Evolutionary conservation across 2,113 vertebrate genomes (phyloP), one percentile per base, ranked within the genome.

Genomic region (Grus americana): DNA sequence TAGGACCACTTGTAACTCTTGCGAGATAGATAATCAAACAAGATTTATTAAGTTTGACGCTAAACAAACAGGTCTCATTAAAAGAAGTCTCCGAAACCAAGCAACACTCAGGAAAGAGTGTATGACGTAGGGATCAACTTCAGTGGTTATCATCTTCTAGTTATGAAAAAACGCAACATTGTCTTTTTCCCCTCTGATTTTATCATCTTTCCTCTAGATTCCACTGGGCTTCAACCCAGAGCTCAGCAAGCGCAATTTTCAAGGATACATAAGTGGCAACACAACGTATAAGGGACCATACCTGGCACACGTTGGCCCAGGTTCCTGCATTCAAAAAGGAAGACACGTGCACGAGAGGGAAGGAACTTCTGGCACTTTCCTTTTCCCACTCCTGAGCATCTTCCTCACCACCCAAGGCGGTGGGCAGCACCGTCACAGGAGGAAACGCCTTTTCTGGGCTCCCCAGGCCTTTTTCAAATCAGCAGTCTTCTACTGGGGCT

Each of bases 281-380:
- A 34, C 12, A 23, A 30, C 2, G 30, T 12, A 3, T 10, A 52
- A 66, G 26, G 34, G 30, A 38, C 5, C 6, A 2, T 0, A 20
- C 30, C 3, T 50, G 57, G 34, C 16, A 46, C 73, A 66, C 1
- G 2, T 18, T 40, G 24, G 22, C 36, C 38, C 38, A 11, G 14
- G 15, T 29, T 73, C 18, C 54, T 21, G 17, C 1, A 2, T 14
- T 46, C 50, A 54, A 81, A 65, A 84, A 13, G 21, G 17, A 55
- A 36, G 15, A 80, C 4, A 15, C 1, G 1, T 10, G 21, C 57
- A 54, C 0, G 0, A 57, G 52, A 65, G 8, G 34, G 44, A 79
- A 80, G 34, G 46, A 92, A 15, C 30, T 78, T 67, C 36, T 21
- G 16, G 61, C 3, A 17, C 49, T 47, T 67, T 40, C 38, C 49